Percentiles rank a stretch among this genome's conserved stretches.
phyloP scores from a whole-genome alignment of 2,888 invertebrate genomes.

The Lasioglossum leucozonium region DNA sequence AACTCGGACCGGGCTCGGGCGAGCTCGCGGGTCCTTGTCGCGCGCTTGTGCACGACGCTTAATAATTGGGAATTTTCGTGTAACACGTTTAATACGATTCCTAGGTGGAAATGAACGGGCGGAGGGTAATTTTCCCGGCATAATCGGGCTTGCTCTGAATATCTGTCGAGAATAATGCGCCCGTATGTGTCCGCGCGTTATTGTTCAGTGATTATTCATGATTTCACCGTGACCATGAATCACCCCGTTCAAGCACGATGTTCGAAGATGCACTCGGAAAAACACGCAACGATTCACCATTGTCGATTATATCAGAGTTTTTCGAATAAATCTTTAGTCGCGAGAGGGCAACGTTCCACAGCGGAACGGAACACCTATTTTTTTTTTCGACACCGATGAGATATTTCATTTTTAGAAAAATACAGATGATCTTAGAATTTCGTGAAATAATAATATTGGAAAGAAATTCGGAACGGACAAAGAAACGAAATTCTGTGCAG shows the following conservation, averaged over 20 bases:
- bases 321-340: neutral
- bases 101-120: constrained; percentile 27
- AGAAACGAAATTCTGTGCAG: too few species aligned
- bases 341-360: neutral
- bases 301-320: constrained; percentile 51
- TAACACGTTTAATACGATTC: constrained; percentile 31
- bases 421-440: neutral
- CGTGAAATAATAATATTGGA: neutral
- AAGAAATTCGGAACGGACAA: too few species aligned
- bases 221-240: constrained; percentile 74
- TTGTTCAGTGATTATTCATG: constrained; percentile 64
- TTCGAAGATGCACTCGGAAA: constrained; percentile 60
- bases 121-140: constrained; percentile 29
- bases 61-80: constrained; percentile 27
- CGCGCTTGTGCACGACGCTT: constrained; percentile 11
- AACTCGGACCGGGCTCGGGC: constrained; percentile 2
- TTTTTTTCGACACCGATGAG: too few species aligned
- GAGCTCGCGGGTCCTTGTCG: neutral
- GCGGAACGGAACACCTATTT: neutral
- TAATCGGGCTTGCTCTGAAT: constrained; percentile 48
- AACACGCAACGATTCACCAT: constrained; percentile 34
- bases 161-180: constrained; percentile 27
- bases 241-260: constrained; percentile 58
- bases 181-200: constrained; percentile 40
- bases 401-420: too few species aligned